Evolutionary conservation across 2,113 vertebrate species (phyloP).

Genomic region (Pseudonaja textilis): DNA sequence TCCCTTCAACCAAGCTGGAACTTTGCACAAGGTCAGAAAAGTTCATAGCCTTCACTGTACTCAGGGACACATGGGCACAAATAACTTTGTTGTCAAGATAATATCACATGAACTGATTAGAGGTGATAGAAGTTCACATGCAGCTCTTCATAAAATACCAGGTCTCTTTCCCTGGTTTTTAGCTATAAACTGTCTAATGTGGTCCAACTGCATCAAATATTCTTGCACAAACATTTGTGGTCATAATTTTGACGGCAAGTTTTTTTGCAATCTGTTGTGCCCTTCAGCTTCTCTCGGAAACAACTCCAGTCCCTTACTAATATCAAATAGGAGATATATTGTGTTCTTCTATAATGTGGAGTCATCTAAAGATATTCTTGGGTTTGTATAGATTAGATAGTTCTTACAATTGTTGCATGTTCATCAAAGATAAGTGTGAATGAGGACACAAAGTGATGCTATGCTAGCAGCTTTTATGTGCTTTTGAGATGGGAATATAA

Average conservation of each 20-base stretch:
- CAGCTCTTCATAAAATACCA: background rate
- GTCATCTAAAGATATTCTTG: background rate
- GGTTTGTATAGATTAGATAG: background rate
- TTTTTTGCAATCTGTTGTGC: background rate
- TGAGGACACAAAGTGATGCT: background rate
- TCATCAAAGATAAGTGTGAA: background rate
- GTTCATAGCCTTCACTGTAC: slow-evolving; percentile 1
- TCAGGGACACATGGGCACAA: background rate
- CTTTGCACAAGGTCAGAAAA: slow-evolving; percentile 1
- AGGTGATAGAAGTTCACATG: slow-evolving; percentile 10
- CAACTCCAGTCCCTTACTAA: background rate
- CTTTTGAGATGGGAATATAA: background rate
- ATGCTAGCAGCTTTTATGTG: background rate
- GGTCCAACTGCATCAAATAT: background rate
- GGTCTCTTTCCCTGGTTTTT: background rate
- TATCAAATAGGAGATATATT: background rate
- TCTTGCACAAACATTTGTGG: background rate
- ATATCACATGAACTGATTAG: background rate
- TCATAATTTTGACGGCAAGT: background rate
- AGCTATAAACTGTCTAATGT: background rate
- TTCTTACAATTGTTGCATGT: background rate
- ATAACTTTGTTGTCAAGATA: background rate
- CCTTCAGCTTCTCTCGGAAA: background rate
- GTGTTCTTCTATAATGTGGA: background rate
- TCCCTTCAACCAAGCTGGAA: background rate